These are phyloP conservation scores for Nephrocerus scutellatus DNA, from an alignment of 2,888 invertebrate species.

Conservation along the genomic window DNA sequence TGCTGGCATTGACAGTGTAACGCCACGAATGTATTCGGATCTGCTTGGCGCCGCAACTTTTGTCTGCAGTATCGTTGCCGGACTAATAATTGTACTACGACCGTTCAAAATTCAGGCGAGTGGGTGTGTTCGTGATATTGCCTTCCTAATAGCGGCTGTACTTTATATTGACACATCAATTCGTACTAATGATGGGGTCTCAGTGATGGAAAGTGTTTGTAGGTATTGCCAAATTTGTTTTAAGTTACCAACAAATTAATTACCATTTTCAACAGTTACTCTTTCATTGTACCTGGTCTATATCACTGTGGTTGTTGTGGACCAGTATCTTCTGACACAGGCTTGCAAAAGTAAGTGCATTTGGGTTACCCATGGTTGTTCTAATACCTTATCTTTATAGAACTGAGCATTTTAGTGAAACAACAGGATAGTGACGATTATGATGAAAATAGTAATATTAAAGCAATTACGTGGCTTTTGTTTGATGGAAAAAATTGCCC, in stretches of 20 bases:
- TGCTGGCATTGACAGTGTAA: constrained; percentile 43
- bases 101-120: constrained; percentile 48
- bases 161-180: constrained; percentile 26
- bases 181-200: constrained; percentile 21
- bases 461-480: too few relatives aligned
- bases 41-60: constrained; percentile 56
- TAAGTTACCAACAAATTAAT: background rate
- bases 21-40: constrained; percentile 45
- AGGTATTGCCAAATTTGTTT: background rate
- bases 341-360: constrained; percentile 19
- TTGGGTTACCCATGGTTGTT: background rate
- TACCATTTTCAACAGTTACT: constrained; percentile 22
- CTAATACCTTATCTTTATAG: background rate
- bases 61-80: constrained; percentile 55
- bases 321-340: constrained; percentile 26
- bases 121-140: constrained; percentile 27
- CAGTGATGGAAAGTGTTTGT: constrained; percentile 23
- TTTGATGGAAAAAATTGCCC: too few relatives aligned
- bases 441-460: too few relatives aligned
- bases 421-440: too few relatives aligned
- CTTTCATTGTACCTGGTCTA: constrained; percentile 26
- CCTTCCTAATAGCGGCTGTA: constrained; percentile 28
- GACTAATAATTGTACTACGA: constrained; percentile 50
- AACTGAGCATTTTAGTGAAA: background rate
- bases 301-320: constrained; percentile 26